Evolutionary conservation across 2,797 vertebrate genomes (phyloP).

Genomic region (Macropus fuliginosus): DNA sequence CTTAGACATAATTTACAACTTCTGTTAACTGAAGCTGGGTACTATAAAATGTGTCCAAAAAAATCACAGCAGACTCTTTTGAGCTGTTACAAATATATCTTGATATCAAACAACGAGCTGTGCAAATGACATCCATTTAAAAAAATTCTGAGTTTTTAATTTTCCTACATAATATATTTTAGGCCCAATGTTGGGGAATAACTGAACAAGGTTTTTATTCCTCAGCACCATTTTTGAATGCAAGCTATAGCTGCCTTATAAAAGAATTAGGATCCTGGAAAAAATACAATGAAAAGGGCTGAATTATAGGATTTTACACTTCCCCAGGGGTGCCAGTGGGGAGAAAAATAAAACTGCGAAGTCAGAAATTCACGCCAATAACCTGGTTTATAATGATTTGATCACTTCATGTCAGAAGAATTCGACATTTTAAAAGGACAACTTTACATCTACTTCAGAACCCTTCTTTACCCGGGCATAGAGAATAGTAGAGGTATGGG

Average conservation of each 20-base stretch:
- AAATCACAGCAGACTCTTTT: constrained; percentile 68
- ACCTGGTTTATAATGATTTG: constrained; percentile 39
- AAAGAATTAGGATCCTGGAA: constrained; percentile 43
- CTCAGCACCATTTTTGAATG: constrained; percentile 48
- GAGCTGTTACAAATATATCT: constrained; percentile 77
- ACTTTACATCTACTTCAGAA: not conserved
- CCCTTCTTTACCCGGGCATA: not conserved
- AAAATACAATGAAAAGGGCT: constrained; percentile 52
- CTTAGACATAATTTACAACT: constrained; percentile 81
- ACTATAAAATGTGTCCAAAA: constrained; percentile 82
- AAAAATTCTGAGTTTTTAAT: constrained; percentile 72
- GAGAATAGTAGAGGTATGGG: constrained; percentile 26
- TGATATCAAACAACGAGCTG: constrained; percentile 68
- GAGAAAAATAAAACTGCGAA: constrained; percentile 11
- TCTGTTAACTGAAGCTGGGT: constrained; percentile 79
- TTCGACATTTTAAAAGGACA: constrained; percentile 50
- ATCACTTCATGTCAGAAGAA: constrained; percentile 9
- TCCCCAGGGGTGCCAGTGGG: constrained; percentile 1
- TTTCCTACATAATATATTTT: constrained; percentile 70
- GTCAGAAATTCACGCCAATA: constrained; percentile 46
- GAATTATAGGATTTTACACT: constrained; percentile 26
- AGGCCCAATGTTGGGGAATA: constrained; percentile 68
- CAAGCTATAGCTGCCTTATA: constrained; percentile 54
- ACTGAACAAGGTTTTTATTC: constrained; percentile 50
- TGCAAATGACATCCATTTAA: constrained; percentile 68